A percentile compares a stretch with the other conserved stretches of the same genome.
Conservation (phyloP, 2,113 vertebrate genomes). For the Lota lota region DNA sequence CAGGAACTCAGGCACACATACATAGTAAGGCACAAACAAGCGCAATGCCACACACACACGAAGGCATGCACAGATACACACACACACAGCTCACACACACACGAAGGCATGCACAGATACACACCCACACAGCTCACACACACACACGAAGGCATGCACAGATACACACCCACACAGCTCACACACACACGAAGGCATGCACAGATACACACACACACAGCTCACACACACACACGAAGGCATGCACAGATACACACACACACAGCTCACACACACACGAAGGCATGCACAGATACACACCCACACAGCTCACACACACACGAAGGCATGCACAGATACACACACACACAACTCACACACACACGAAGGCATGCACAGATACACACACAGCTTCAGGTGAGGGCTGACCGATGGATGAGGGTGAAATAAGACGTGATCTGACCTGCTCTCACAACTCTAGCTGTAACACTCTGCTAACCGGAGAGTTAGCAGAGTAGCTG, state of each 20-base stretch:
- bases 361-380: not conserved
- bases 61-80: not conserved
- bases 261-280: constrained; percentile 1
- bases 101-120: not conserved
- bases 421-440: too few relatives aligned
- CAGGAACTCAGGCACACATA: not conserved
- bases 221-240: not conserved
- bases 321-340: not conserved
- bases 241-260: not conserved
- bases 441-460: too few relatives aligned
- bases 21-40: not conserved
- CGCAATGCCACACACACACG: constrained; percentile 8
- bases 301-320: not conserved
- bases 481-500: too few relatives aligned
- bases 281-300: not conserved
- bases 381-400: constrained; percentile 29
- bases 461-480: too few relatives aligned
- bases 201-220: not conserved
- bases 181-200: not conserved
- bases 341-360: not conserved
- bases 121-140: not conserved
- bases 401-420: too few relatives aligned
- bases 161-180: not conserved
- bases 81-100: constrained; percentile 20
- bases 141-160: not conserved